Percentiles rank a stretch among this genome's conserved stretches.
Evolutionary conservation across 2,113 vertebrate genomes (phyloP).

Genomic region (Syrrhaptes paradoxus): DNA sequence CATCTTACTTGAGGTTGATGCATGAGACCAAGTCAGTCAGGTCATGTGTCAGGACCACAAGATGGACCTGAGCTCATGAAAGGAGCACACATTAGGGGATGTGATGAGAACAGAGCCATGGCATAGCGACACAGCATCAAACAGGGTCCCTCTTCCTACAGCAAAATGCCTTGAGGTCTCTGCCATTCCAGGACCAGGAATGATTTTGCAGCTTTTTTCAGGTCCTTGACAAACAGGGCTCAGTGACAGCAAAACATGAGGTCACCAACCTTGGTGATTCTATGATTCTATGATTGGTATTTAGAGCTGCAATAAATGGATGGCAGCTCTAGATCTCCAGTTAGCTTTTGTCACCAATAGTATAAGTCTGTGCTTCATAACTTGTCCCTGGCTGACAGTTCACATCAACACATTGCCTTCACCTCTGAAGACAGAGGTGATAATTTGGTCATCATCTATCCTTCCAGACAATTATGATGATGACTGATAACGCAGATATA

Average conservation of each 20-base stretch:
- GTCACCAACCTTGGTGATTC: not conserved
- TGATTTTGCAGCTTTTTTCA: not conserved
- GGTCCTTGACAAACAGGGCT: not conserved
- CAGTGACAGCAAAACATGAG: not conserved
- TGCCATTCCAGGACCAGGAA: not conserved
- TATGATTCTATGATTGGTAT: not conserved
- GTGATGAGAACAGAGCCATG: not conserved
- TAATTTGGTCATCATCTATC: not conserved
- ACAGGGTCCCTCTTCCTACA: not conserved
- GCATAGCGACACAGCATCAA: not conserved
- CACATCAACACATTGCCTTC: not conserved
- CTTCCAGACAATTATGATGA: not conserved
- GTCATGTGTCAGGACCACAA: not conserved
- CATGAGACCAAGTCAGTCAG: rapidly evolving
- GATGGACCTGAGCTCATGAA: not conserved
- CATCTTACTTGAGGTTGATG: not conserved
- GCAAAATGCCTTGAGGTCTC: rapidly evolving
- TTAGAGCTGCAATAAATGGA: not conserved
- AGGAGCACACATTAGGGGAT: rapidly evolving
- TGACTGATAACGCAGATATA: not conserved
- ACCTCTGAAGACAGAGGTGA: not conserved
- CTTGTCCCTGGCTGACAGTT: not conserved
- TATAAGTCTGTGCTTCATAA: not conserved
- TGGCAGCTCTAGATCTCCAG: not conserved
- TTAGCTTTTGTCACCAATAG: not conserved